Conservation (phyloP, 2,888 invertebrate genomes). For the Podotricha telesiphe region DNA sequence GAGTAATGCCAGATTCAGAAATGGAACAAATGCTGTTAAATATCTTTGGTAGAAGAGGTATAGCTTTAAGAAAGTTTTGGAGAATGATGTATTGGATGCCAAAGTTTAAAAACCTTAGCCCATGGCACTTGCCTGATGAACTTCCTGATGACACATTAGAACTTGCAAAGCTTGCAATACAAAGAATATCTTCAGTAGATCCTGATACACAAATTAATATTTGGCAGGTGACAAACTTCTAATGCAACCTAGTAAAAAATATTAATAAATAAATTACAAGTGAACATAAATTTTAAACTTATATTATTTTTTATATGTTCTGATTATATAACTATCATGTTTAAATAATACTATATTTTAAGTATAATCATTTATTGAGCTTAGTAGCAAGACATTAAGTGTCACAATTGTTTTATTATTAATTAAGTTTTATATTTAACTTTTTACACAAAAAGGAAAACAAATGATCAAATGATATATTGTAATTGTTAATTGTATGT, state of each 20-base stretch:
- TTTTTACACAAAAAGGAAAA: too few species aligned
- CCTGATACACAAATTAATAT: constrained; percentile 85
- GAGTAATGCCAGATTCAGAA: constrained; percentile 95
- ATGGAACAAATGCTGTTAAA: constrained; percentile 91
- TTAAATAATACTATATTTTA: too few species aligned
- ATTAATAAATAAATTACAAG: too few species aligned
- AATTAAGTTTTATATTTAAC: too few species aligned
- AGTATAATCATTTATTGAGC: too few species aligned
- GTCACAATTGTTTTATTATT: too few species aligned
- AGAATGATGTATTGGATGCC: constrained; percentile 96
- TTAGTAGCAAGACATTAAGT: too few species aligned
- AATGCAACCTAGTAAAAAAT: background rate
- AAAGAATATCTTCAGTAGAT: constrained; percentile 93
- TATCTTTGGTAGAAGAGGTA: constrained; percentile 91
- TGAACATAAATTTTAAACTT: too few species aligned
- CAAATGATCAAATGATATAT: too few species aligned
- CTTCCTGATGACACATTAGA: constrained; percentile 90
- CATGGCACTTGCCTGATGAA: constrained; percentile 91
- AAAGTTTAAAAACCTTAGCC: constrained; percentile 95
- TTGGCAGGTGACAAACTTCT: constrained; percentile 80
- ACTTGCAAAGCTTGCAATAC: constrained; percentile 91
- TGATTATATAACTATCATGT: too few species aligned
- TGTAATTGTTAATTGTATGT: too few species aligned
- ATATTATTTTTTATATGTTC: too few species aligned
- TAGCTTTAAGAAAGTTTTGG: constrained; percentile 89